Evolutionary conservation across 2,113 vertebrate genomes (phyloP).

Genomic region (Formicarius rufipectus): DNA sequence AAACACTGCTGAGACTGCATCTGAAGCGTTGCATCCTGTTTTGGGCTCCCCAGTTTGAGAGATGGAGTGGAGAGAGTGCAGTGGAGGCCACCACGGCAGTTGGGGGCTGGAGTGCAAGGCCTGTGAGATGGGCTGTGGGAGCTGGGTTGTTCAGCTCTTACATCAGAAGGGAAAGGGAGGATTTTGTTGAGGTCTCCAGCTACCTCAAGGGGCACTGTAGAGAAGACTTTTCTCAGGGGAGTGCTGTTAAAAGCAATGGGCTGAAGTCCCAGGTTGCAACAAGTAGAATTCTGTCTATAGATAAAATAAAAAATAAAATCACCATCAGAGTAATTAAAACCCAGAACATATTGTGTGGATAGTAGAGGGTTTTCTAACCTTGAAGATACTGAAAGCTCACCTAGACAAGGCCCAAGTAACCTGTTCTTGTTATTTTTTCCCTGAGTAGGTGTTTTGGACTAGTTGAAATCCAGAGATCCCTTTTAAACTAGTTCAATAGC

Average conservation of each 20-base stretch:
- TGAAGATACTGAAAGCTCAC: neutral
- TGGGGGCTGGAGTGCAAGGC: rapidly evolving
- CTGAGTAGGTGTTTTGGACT: neutral
- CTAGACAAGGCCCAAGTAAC: neutral
- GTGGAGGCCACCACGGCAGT: neutral
- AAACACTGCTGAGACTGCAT: neutral
- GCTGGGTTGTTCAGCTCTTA: neutral
- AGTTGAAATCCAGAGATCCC: neutral
- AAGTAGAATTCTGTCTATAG: neutral
- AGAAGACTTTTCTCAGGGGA: neutral
- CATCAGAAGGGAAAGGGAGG: neutral
- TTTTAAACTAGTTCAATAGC: neutral
- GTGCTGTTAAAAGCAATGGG: neutral
- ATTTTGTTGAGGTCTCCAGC: neutral
- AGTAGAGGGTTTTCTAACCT: neutral
- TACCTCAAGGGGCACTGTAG: neutral
- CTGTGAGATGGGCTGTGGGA: neutral
- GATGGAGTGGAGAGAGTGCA: rapidly evolving
- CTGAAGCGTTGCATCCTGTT: neutral
- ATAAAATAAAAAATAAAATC: neutral
- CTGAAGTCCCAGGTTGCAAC: neutral
- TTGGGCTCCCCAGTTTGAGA: neutral
- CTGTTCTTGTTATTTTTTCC: neutral
- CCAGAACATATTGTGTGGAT: neutral
- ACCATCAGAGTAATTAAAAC: neutral